Evolutionary conservation across 2,888 invertebrate species (phyloP).

Genomic region (Tetrapedia diversipes): DNA sequence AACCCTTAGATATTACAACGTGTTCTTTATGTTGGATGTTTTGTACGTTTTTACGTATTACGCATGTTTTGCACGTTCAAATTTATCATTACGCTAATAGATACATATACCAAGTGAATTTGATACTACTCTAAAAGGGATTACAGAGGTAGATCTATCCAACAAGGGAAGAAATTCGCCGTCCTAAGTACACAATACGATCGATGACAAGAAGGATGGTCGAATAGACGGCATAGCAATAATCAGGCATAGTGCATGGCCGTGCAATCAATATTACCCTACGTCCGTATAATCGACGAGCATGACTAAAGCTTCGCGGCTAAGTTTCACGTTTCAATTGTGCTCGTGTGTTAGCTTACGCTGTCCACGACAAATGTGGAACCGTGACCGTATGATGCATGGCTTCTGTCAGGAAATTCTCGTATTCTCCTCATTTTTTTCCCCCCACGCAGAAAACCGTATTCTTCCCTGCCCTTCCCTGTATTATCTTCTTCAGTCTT

Average conservation of each 20-base stretch:
- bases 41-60: too few relatives aligned
- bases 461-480: not conserved
- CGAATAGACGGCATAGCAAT: slow-evolving; percentile 23
- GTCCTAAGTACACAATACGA: slow-evolving; percentile 24
- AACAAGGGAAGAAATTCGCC: slow-evolving; percentile 15
- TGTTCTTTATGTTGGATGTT: too few relatives aligned
- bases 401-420: slow-evolving; percentile 79
- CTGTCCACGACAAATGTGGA: slow-evolving; percentile 59
- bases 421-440: slow-evolving; percentile 44
- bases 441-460: slow-evolving; percentile 11
- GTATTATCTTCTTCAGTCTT: not conserved
- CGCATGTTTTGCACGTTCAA: too few relatives aligned
- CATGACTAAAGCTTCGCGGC: slow-evolving; percentile 73
- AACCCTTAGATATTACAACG: too few relatives aligned
- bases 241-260: slow-evolving; percentile 44
- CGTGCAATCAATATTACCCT: slow-evolving; percentile 74
- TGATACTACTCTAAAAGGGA: not conserved
- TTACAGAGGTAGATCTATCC: not conserved
- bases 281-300: slow-evolving; percentile 73
- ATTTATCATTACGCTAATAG: too few relatives aligned
- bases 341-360: slow-evolving; percentile 33
- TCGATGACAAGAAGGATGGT: slow-evolving; percentile 42
- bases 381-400: slow-evolving; percentile 70
- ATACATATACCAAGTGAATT: not conserved
- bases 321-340: slow-evolving; percentile 68